Evolutionary conservation across 35 echinoderm and acorn worm genomes (phyloP), one percentile per base, ranked within the genome.

Genomic region (Ophioderma brevispina): DNA sequence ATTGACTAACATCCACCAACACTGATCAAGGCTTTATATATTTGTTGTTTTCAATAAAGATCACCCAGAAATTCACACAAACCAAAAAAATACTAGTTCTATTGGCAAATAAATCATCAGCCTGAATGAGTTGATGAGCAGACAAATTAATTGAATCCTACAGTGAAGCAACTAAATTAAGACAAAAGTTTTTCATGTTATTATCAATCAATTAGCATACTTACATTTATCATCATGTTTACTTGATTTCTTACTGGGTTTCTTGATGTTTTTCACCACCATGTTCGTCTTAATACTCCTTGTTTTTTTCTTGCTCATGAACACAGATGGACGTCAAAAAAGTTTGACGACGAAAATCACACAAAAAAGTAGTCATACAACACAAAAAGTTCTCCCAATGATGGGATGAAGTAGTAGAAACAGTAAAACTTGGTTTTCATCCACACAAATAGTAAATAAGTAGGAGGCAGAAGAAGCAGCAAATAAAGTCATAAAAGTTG

Each of bases 221-320:
- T 70, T 70, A 70, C 59, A 13, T 70, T 70, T 70, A 25, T 70
- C 59, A 70, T 70, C 59, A 30, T 18, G 15, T 25, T 70, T 18
- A 25, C 28, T 70, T 8, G 59, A 70, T 70, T 70, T 70, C 59
- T 70, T 70, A 30, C 59, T 70, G 1, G 59, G 17, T 70, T 70
- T 70, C 59, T 70, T 70, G 59, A 70, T 70, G 28, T 70, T 70
- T 70, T 70, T 70, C 59, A 70, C 59, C 59, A 70, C 59, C 59
- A 70, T 70, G 2, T 70, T 70, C 28, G 59, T 6, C 10, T 6
- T 70, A 70, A 25, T 8, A 52, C 46, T 52, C 46, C 46, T 52
- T 52, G 8, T 8, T 70, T 70, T 70, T 70, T 70, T 70, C 59
- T 70, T 70, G n/a, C 59, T 70, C 59, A 70, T 70, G 2, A 70